Percentiles rank a stretch among this genome's conserved stretches.
Evolutionary conservation across 2,797 vertebrate genomes (phyloP).

Genomic region (Sebastolobus alascanus): DNA sequence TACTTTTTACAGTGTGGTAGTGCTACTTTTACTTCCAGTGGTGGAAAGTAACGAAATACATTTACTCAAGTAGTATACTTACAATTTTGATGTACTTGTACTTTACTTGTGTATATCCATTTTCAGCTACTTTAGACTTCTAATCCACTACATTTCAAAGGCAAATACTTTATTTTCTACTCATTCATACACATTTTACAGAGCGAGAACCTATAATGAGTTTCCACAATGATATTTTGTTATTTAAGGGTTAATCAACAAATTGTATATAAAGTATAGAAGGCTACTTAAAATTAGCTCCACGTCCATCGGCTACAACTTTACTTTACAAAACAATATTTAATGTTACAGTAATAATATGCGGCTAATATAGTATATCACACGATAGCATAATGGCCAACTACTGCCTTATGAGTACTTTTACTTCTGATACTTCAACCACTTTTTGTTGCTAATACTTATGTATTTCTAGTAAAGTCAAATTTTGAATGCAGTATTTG

Average conservation of each 20-base stretch:
- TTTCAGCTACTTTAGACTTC: not conserved
- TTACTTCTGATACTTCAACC: not conserved
- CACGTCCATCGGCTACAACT: not conserved
- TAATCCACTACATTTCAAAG: not conserved
- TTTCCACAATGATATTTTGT: not conserved
- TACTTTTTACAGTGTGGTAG: too few relatives aligned
- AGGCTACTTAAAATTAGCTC: not conserved
- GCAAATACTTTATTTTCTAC: not conserved
- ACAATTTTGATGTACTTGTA: not conserved
- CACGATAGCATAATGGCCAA: not conserved
- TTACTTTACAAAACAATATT: not conserved
- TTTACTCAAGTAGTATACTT: not conserved
- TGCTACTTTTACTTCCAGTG: too few relatives aligned
- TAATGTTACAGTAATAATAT: not conserved
- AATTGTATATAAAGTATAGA: not conserved
- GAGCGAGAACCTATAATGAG: too few relatives aligned
- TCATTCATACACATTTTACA: not conserved
- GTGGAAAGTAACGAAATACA: too few relatives aligned
- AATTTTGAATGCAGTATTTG: not conserved
- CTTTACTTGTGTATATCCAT: not conserved
- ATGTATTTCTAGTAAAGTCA: fast-evolving
- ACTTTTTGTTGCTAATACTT: not conserved
- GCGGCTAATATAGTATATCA: not conserved
- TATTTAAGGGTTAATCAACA: too few relatives aligned
- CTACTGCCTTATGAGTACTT: not conserved